A percentile compares a stretch with the other conserved stretches of the same genome.
Evolutionary conservation across 2,888 invertebrate genomes (phyloP).

Genomic region (Limnephilus marmoratus): DNA sequence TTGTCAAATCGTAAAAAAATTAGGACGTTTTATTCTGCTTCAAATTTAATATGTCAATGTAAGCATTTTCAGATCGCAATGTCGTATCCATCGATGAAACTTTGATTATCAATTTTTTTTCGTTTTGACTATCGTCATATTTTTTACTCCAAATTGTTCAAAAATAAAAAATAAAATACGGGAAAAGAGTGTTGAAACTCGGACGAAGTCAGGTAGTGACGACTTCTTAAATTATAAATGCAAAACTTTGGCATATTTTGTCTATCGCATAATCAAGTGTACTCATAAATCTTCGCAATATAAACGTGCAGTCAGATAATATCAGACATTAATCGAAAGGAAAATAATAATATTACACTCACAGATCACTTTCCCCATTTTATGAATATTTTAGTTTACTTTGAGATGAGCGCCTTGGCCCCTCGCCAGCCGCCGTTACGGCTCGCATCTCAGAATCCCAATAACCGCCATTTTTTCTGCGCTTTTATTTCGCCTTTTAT

Average conservation of each 20-base stretch:
- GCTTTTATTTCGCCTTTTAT: slow-evolving; percentile 26
- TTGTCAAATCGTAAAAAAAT: not conserved
- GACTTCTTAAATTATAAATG: not conserved
- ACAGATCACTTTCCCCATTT: slow-evolving; percentile 29
- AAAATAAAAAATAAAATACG: not conserved
- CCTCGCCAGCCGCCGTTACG: slow-evolving; percentile 17
- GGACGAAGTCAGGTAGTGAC: too few species aligned
- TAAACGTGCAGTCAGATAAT: slow-evolving; percentile 30
- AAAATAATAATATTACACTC: slow-evolving; percentile 28
- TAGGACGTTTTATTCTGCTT: not conserved
- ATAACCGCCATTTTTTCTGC: slow-evolving; percentile 36
- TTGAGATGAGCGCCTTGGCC: slow-evolving; percentile 17
- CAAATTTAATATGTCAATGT: not conserved
- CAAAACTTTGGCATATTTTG: slow-evolving; percentile 10
- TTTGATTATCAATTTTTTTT: not conserved
- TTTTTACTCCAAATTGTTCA: not conserved
- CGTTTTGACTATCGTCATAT: not conserved
- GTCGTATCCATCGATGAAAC: not conserved
- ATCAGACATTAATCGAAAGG: slow-evolving; percentile 26
- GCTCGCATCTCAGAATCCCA: slow-evolving; percentile 17
- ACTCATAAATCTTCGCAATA: slow-evolving; percentile 2
- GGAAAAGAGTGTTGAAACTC: too few species aligned
- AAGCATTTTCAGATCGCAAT: too few species aligned
- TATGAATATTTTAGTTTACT: slow-evolving; percentile 31
- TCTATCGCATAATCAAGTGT: not conserved